Evolutionary conservation across 2,113 vertebrate species (phyloP).

Genomic region (Centropristis striata): DNA sequence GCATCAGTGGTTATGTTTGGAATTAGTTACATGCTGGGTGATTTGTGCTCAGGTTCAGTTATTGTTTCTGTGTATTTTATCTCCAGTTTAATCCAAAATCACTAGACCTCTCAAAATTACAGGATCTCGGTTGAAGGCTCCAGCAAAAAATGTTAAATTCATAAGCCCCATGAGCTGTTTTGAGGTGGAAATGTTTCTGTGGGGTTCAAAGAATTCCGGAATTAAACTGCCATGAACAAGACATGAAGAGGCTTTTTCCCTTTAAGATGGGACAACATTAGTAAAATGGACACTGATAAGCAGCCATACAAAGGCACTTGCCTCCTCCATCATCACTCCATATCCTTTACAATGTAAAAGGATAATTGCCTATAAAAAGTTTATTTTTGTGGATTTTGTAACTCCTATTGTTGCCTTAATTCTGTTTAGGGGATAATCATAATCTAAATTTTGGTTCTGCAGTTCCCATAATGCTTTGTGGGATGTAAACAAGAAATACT

Average conservation of each 20-base stretch:
- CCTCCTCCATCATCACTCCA: neutral
- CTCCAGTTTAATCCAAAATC: constrained; percentile 42
- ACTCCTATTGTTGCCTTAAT: neutral
- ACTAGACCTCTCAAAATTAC: neutral
- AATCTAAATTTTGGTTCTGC: neutral
- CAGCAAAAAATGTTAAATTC: neutral
- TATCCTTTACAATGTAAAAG: neutral
- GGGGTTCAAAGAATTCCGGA: neutral
- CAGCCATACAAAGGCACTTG: neutral
- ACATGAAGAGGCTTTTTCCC: neutral
- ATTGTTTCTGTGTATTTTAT: constrained; percentile 20
- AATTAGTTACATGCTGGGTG: constrained; percentile 37
- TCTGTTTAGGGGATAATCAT: neutral
- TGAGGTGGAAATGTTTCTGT: neutral
- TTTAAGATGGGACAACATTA: neutral
- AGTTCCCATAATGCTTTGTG: constrained; percentile 10
- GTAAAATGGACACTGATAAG: neutral
- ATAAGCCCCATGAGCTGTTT: neutral
- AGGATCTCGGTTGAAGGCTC: neutral
- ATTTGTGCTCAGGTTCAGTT: constrained; percentile 20
- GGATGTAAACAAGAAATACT: neutral
- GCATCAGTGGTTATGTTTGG: constrained; percentile 52
- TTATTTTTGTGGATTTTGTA: neutral
- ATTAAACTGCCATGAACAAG: neutral
- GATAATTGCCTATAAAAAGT: neutral